Percentiles rank a stretch among this genome's conserved stretches.
phyloP scores from a whole-genome alignment of 2,888 invertebrate genomes.

The Rhingia rostrata region DNA sequence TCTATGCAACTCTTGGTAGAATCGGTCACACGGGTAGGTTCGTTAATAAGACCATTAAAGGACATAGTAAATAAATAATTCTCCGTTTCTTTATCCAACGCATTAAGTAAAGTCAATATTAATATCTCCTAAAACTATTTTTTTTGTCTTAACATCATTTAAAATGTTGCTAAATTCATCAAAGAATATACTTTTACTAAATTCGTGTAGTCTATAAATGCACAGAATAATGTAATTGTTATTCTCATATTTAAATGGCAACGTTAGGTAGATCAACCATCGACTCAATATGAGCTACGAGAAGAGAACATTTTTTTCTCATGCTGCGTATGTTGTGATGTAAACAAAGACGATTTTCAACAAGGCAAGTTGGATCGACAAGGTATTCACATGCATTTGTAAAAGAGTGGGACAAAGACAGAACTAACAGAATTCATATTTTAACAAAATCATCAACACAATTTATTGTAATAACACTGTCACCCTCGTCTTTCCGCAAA shows the following conservation, averaged over 20 bases:
- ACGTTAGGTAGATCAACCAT: constrained; percentile 10
- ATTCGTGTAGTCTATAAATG: constrained; percentile 25
- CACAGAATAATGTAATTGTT: constrained; percentile 10
- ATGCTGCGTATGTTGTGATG: constrained; percentile 6
- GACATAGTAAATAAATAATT: constrained; percentile 23
- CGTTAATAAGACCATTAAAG: constrained; percentile 24
- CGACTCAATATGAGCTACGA: constrained; percentile 20
- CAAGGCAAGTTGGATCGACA: constrained; percentile 1
- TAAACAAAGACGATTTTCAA: background rate
- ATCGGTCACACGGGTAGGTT: constrained; percentile 12
- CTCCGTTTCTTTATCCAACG: constrained; percentile 17
- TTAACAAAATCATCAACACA: constrained; percentile 36
- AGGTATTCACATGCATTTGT: constrained; percentile 9
- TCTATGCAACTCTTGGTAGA: constrained; percentile 22
- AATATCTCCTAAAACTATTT: background rate
- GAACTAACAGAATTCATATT: constrained; percentile 29
- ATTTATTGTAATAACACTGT: constrained; percentile 21
- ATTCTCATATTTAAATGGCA: constrained; percentile 21
- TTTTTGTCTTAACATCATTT: background rate
- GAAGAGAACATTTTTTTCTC: background rate
- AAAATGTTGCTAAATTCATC: constrained; percentile 19
- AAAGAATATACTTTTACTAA: constrained; percentile 1
- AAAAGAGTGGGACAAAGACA: background rate
- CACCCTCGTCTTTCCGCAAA: constrained; percentile 19
- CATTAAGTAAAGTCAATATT: constrained; percentile 8